phyloP scores from a whole-genome alignment of 2,797 vertebrate genomes.

The Hypotaenidia philippensis region DNA sequence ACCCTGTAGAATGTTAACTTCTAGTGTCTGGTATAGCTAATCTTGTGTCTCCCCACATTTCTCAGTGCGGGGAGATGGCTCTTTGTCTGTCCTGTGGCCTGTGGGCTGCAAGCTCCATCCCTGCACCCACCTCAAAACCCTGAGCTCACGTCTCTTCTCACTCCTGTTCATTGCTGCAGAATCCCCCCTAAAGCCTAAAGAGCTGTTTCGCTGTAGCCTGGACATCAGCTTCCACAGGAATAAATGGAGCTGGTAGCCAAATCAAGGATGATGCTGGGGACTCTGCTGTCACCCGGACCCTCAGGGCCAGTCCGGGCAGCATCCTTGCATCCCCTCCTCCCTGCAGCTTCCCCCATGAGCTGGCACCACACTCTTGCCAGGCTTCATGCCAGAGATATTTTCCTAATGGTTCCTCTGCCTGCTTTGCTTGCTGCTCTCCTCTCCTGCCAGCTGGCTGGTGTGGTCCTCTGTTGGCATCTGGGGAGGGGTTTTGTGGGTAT shows the following conservation, averaged over 20 bases:
- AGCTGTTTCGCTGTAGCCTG: neutral
- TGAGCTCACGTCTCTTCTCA: accelerated
- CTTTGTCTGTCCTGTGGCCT: neutral
- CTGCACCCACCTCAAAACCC: neutral
- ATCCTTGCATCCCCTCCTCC: neutral
- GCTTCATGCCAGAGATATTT: conserved; percentile 42
- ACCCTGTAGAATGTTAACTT: neutral
- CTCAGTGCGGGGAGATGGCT: neutral
- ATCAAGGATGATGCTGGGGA: neutral
- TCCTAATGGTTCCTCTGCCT: conserved; percentile 46
- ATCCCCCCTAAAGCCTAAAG: neutral
- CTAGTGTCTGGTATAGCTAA: neutral
- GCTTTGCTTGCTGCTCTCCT: neutral
- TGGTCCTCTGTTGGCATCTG: conserved; percentile 20
- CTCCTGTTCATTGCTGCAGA: accelerated
- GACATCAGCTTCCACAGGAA: neutral
- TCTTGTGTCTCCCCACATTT: neutral
- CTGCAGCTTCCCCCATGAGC: neutral
- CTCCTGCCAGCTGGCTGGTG: conserved; percentile 68
- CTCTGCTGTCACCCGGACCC: neutral
- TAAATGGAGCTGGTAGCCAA: neutral
- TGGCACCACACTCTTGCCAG: conserved; percentile 12
- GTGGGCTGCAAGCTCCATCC: neutral
- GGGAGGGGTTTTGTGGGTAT: conserved; percentile 28
- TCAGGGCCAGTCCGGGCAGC: neutral